Percentiles rank a stretch among this genome's conserved stretches.
Evolutionary conservation across 2,888 invertebrate species (phyloP).

Genomic region (Alloplasta piceator): DNA sequence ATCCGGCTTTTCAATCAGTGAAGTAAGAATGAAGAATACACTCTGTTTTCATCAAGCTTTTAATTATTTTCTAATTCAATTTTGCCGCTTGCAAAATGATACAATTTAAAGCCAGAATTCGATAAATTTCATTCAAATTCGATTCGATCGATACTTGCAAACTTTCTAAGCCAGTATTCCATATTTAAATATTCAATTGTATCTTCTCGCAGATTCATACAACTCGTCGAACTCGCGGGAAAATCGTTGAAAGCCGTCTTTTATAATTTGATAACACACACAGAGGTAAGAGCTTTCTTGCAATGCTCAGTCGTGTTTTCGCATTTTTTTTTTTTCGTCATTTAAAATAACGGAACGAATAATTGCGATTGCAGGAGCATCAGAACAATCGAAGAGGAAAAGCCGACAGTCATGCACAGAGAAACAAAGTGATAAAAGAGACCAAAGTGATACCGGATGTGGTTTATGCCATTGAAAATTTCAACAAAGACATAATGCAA

Average conservation of each 20-base stretch:
- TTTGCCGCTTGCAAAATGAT: no score
- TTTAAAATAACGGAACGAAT: constrained; percentile 2
- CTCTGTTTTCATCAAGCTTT: background rate
- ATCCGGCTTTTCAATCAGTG: constrained; percentile 84
- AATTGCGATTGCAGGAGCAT: constrained; percentile 66
- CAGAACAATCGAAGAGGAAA: constrained; percentile 79
- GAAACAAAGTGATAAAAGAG: constrained; percentile 86
- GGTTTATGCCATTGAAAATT: constrained; percentile 87
- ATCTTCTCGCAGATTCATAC: constrained; percentile 71
- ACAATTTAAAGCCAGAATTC: no score
- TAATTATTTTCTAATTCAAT: no score
- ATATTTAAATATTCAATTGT: background rate
- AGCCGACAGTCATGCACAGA: constrained; percentile 82
- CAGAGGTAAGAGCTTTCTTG: constrained; percentile 83
- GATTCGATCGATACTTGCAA: no score
- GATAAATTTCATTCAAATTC: no score
- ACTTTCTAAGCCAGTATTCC: no score
- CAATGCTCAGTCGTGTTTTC: background rate
- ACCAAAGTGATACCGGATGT: constrained; percentile 87
- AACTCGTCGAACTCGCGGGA: constrained; percentile 84
- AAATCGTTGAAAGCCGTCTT: constrained; percentile 85
- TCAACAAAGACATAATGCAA: constrained; percentile 85
- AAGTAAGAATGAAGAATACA: constrained; percentile 80
- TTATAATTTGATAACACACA: constrained; percentile 86
- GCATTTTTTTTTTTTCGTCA: constrained; percentile 1